These are phyloP conservation scores for Chrysocyon brachyurus DNA, from an alignment of 2,797 vertebrate species.

Conservation along the genomic window DNA sequence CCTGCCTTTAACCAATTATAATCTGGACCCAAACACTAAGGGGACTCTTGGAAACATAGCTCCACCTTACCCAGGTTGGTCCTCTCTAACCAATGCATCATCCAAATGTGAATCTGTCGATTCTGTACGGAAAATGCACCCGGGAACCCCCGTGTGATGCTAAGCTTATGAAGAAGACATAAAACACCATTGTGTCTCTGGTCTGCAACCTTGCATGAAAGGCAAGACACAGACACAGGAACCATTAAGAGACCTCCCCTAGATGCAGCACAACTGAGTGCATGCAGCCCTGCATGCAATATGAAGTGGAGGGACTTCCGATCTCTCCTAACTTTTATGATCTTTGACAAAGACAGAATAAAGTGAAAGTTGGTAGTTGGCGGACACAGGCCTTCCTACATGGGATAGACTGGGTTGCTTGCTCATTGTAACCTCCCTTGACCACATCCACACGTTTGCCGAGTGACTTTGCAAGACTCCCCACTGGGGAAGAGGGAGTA, in stretches of 20 bases:
- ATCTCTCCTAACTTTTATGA: neutral
- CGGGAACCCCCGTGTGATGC: neutral
- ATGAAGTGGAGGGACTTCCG: neutral
- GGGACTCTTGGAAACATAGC: neutral
- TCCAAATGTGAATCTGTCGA: neutral
- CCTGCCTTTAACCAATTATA: neutral
- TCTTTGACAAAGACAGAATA: neutral
- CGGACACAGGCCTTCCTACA: neutral
- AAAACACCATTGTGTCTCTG: fast-evolving
- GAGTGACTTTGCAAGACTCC: neutral
- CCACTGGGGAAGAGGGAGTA: neutral
- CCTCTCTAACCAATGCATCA: neutral
- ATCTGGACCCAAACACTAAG: neutral
- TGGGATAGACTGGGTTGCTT: neutral
- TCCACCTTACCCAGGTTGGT: neutral
- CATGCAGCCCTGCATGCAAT: fast-evolving
- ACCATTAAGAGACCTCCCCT: neutral
- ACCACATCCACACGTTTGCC: neutral
- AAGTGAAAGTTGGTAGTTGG: neutral
- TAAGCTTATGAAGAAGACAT: neutral
- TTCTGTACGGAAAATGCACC: neutral
- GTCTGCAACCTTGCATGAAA: neutral
- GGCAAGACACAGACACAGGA: fast-evolving
- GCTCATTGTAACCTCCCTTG: neutral
- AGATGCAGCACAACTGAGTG: fast-evolving